Conservation (phyloP, 2,113 vertebrate genomes). For the Oxyruncus cristatus region DNA sequence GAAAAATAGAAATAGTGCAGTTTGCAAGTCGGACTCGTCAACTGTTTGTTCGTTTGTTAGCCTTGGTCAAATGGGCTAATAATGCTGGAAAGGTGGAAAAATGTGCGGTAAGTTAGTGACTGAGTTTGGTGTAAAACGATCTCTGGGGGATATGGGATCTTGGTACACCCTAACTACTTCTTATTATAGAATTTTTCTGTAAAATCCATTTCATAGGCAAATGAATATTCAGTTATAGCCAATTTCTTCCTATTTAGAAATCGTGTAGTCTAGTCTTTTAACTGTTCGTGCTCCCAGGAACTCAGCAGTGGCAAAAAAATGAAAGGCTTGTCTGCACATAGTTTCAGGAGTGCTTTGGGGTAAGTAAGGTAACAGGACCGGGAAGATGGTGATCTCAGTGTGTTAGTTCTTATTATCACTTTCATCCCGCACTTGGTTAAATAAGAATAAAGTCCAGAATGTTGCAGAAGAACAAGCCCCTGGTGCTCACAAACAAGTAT, state of each 20-base stretch:
- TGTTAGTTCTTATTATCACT: neutral
- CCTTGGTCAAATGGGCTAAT: slow-evolving; percentile 97
- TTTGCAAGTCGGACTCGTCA: slow-evolving; percentile 97
- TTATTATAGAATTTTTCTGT: neutral
- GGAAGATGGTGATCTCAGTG: neutral
- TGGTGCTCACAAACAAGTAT: neutral
- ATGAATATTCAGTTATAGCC: neutral
- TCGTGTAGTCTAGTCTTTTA: neutral
- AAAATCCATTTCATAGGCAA: neutral
- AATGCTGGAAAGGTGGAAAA: slow-evolving; percentile 99
- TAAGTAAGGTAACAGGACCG: neutral
- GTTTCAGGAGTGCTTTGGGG: neutral
- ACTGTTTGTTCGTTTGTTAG: slow-evolving; percentile 93
- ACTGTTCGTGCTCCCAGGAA: neutral
- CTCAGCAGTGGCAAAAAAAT: neutral
- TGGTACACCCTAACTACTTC: neutral
- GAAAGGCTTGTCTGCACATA: neutral
- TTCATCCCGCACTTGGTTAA: neutral
- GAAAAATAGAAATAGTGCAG: slow-evolving; percentile 99
- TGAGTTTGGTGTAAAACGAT: neutral
- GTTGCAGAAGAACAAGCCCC: neutral
- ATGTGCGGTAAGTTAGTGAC: slow-evolving; percentile 88
- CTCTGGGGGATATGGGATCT: neutral
- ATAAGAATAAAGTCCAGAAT: neutral
- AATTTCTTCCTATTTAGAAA: neutral